These are phyloP conservation scores for Cephus rjabovi DNA, from an alignment of 2,888 invertebrate species.

Conservation along the genomic window DNA sequence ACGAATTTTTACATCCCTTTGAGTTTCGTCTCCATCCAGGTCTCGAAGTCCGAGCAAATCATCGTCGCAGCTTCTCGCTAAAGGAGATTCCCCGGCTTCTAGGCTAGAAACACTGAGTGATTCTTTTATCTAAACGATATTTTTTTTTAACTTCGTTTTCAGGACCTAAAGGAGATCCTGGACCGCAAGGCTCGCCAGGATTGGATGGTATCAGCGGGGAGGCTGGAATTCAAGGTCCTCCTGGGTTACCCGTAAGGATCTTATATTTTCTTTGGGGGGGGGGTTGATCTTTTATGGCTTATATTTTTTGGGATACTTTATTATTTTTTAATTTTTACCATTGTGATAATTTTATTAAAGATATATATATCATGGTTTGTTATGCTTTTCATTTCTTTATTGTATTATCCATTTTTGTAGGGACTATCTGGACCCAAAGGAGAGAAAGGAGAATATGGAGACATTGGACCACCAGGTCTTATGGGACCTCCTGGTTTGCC, in stretches of 20 bases:
- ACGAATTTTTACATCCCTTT: slow-evolving; percentile 21
- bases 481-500: slow-evolving; percentile 91
- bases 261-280: slow-evolving; percentile 6
- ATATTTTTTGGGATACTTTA: not conserved
- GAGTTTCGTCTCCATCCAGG: slow-evolving; percentile 30
- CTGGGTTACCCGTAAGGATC: slow-evolving; percentile 79
- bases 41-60: slow-evolving; percentile 18
- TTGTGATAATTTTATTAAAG: not conserved
- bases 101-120: slow-evolving; percentile 4
- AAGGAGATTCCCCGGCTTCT: slow-evolving; percentile 13
- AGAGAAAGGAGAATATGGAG: slow-evolving; percentile 89
- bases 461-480: slow-evolving; percentile 92
- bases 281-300: not conserved
- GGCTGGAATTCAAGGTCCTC: slow-evolving; percentile 88
- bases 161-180: slow-evolving; percentile 82
- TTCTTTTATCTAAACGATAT: slow-evolving; percentile 11
- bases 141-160: slow-evolving; percentile 49
- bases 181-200: slow-evolving; percentile 81
- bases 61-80: slow-evolving; percentile 14
- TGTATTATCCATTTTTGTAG: slow-evolving; percentile 61
- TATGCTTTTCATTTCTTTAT: not conserved
- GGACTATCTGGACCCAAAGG: slow-evolving; percentile 89
- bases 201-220: slow-evolving; percentile 81
- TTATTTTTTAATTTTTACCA: not conserved
- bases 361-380: not conserved